Base-by-base conservation (phyloP, 2,888 invertebrate species). In the Tethea ocularis region DNA sequence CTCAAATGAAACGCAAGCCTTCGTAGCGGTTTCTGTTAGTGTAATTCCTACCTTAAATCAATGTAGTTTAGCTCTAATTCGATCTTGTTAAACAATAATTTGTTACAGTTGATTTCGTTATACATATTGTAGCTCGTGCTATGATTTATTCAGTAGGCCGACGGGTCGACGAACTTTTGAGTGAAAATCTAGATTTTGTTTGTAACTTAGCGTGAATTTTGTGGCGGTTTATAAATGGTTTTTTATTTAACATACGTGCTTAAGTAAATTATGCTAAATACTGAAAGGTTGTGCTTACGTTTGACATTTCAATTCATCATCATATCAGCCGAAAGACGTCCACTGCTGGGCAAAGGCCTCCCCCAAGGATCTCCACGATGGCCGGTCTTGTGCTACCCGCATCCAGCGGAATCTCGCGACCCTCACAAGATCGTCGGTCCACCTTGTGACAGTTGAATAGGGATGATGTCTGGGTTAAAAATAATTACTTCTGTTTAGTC, bases 81-180 rank as follows among this genome's bases (percentile, higher is more conserved):
- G 54, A 54, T 54, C 36, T 36, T 26, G 54, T 36, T 15, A 17
- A 10, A 22, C 22, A 36, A 54, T 29, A 10, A 29, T 54, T 54
- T 54, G 33, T 54, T 26, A 33, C 41, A 41, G 57, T 57, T 20
- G 61, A 64, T 70, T 71, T 63, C 71, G 67, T 71, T 73, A 61
- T 65, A 52, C 41, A 20, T 46, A 15, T 20, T 46, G 60, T 46
- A 23, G 11, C 24, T n/a, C 63, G 17, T 59, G 61, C 58, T 62
- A 63, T 69, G 68, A 69, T 69, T 73, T 68, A 71, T 75, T 65
- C 66, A 69, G 60, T 59, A 68, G 69, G 67, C 64, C 64, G 61
- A 65, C 61, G 58, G 73, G 68, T 72, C 60, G 75, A 68, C 59
- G 65, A 17, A 46, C 69, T 67, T 57, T 22, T 58, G 53, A 63